Evolutionary conservation across 2,113 vertebrate genomes (phyloP).

Genomic region (Terrapene triunguis): DNA sequence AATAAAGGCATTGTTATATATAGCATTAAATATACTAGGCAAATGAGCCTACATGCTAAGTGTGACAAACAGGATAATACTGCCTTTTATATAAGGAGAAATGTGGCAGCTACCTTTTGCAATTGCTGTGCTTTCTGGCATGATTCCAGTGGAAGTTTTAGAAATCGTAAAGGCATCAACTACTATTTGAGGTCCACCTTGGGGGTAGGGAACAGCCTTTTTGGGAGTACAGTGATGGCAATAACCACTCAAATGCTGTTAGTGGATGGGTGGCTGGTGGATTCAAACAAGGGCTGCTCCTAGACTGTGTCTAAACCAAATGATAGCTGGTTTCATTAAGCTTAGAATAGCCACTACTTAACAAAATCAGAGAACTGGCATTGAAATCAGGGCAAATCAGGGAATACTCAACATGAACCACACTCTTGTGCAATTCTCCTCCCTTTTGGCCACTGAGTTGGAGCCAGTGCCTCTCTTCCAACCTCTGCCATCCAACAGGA

Average conservation of each 20-base stretch:
- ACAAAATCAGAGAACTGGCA: neutral
- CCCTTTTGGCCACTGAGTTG: neutral
- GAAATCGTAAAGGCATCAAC: neutral
- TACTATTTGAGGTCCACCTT: neutral
- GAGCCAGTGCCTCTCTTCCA: neutral
- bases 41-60: neutral
- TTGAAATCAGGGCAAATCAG: neutral
- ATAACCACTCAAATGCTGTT: neutral
- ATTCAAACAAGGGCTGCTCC: neutral
- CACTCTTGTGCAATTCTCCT: neutral
- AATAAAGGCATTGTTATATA: neutral
- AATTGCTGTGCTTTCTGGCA: neutral
- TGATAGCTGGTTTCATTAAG: neutral
- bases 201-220: neutral
- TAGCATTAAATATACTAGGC: neutral
- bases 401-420: neutral
- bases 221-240: neutral
- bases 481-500: no score
- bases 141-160: neutral
- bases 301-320: neutral
- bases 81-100: neutral
- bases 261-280: no score
- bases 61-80: neutral
- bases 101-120: neutral
- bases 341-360: neutral